Base-by-base conservation (phyloP, 1,140 invertebrate genomes). In the Camponotus pennsylvanicus region DNA sequence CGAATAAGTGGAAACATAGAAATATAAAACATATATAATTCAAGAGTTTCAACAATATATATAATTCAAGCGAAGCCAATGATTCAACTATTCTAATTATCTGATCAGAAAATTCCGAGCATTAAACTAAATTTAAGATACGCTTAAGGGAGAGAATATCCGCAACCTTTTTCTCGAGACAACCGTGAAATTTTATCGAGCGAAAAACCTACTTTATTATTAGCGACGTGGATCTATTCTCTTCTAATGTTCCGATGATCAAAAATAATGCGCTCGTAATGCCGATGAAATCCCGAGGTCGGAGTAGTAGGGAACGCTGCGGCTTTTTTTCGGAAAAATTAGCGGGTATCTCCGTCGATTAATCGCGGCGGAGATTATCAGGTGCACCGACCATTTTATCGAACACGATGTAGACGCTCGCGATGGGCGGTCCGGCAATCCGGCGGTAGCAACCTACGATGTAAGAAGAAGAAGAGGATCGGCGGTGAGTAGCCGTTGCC, bases 361-460 rank as follows among this genome's bases (percentile, higher is more conserved):
- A 88, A 90, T 90, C 89, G 76, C 52, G 27, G 21, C 42, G 32
- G 34, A 77, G 77, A 85, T 86, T 86, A 90, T 90, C 89, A 76
- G 55, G 82, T 75, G 78, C 83, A 78, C 49, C 32, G 49, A 4
- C 40, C 45, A 76, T 86, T 90, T 90, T 90, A 90, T 90, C 88
- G 80, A 27, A 64, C 57, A 45, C 45, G 76, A 69, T 67, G 70
- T 55, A 59, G 79, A 67, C 18, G 49, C 73, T 75, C 88, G 63
- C 88, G 18, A 85, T 84, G 70, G 79, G 89, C 78, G 89, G 87
- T 87, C 85, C 34, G 11, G 15, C 73, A 88, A 85, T 87, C 85
- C 34, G 11, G 15, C 45, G 37, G 40, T 67, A 42, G 42, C 87
- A n/a, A 71, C 21, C 76, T 70, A 79, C 34, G 42, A 59, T n/a